Evolutionary conservation across 2,888 invertebrate genomes (phyloP), one percentile per base, ranked within the genome.

Genomic region (Meandrusa payeni): DNA sequence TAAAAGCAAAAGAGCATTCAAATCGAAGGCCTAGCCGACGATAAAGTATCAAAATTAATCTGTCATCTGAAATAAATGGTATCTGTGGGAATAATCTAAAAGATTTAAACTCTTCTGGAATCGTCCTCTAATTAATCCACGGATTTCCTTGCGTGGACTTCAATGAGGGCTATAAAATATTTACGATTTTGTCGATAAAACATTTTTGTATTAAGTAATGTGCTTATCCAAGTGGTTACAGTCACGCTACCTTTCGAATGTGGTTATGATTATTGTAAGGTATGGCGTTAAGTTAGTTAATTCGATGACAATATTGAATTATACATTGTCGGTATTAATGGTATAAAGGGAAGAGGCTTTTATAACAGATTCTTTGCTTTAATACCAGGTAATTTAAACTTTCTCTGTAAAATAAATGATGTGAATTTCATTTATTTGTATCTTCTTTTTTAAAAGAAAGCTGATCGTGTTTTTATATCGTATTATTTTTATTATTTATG

Each of bases 31-130:
- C 9, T 11, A 37, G 19, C 1, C n/a, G 11, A 7, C 38, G 28
- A 31, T 49, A 42, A 49, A 45, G 23, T 41, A 46, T 40, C 24
- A 13, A 48, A 54, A 55, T 52, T 52, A 38, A 45, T 41, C 50
- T 53, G 52, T 55, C 56, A 52, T 20, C 24, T 34, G 34, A 40
- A 48, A 48, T 55, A 48, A 50, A 42, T 31, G 29, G n/a, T 41
- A 44, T 51, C 38, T 34, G 41, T 49, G 38, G 32, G 50, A 43
- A 45, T 41, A 41, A 34, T 23, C 31, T 31, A 31, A 15, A 39
- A 41, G 32, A 41, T 41, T 33, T 33, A 27, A 41, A 41, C 15
- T 33, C n/a, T n/a, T n/a, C 32, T 41, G 19, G 32, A 19, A 33
- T 41, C 20, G 20, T 41, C 41, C 41, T 33, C 41, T 41, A 33